phyloP scores from a whole-genome alignment of 2,888 invertebrate genomes.

The Iselma pallidipennis region DNA sequence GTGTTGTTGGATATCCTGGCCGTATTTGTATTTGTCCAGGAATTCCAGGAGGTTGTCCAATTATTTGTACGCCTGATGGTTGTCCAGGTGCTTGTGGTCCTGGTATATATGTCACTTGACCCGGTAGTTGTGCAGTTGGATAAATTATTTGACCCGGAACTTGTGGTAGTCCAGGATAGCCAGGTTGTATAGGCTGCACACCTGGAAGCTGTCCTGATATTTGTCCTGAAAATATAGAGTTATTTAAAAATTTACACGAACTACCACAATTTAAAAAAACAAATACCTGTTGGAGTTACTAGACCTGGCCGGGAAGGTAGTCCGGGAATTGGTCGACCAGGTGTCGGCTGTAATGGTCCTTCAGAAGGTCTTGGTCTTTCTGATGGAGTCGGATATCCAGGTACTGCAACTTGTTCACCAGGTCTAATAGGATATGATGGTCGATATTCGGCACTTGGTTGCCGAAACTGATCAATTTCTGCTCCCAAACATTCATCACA shows the following conservation, averaged over 20 bases:
- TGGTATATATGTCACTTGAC: background rate
- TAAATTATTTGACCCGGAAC: constrained; percentile 12
- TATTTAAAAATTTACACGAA: constrained; percentile 11
- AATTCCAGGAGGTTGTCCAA: constrained; percentile 1
- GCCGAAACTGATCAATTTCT: constrained; percentile 12
- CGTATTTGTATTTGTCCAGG: background rate
- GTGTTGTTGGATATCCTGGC: constrained; percentile 6
- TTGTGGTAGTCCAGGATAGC: constrained; percentile 18
- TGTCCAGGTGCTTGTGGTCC: constrained; percentile 16
- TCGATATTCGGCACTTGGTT: constrained; percentile 35
- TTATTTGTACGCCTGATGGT: constrained; percentile 3
- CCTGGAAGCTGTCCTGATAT: constrained; percentile 21
- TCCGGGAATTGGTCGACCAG: constrained; percentile 24
- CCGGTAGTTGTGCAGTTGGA: background rate
- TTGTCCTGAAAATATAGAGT: constrained; percentile 4
- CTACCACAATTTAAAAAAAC: background rate
- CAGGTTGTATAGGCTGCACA: constrained; percentile 18
- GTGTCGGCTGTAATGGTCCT: background rate
- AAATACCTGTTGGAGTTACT: background rate
- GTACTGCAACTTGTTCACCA: constrained; percentile 3
- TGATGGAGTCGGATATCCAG: constrained; percentile 8
- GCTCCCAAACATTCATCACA: constrained; percentile 67
- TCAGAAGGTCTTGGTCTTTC: constrained; percentile 1
- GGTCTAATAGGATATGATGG: constrained; percentile 19
- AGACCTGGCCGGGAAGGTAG: background rate